Conservation (phyloP, 2,797 vertebrate genomes). For the Cyclopterus lumpus region DNA sequence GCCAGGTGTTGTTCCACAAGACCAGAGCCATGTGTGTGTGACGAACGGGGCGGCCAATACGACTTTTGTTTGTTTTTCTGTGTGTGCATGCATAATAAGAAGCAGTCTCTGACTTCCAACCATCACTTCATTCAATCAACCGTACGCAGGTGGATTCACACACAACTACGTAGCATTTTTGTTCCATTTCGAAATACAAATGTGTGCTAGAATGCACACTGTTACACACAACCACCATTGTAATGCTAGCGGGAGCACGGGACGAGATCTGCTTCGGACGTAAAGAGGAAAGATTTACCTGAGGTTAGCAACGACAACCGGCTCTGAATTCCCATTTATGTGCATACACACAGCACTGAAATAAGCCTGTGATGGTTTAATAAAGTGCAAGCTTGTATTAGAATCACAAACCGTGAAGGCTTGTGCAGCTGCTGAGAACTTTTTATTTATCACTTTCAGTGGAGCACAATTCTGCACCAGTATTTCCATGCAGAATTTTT, state of each 20-base stretch:
- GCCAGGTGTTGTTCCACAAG: conserved; percentile 57
- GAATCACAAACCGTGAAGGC: conserved; percentile 27
- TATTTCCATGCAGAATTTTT: conserved; percentile 14
- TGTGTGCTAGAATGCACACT: not conserved
- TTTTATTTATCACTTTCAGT: conserved; percentile 24
- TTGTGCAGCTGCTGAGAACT: conserved; percentile 5
- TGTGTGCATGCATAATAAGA: conserved; percentile 16
- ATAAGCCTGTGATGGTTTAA: conserved; percentile 48
- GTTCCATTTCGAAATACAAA: not conserved
- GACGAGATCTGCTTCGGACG: conserved; percentile 54
- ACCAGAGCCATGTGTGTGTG: conserved; percentile 47
- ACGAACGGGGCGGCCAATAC: conserved; percentile 20
- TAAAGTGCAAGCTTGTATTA: conserved; percentile 25
- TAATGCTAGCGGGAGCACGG: not conserved
- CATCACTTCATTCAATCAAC: not conserved
- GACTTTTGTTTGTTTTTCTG: conserved; percentile 31
- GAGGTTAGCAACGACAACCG: conserved; percentile 14
- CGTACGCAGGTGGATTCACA: not conserved
- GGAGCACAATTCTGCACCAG: conserved; percentile 21
- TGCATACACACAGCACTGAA: conserved; percentile 26
- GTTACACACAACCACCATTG: not conserved
- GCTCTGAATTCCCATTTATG: conserved; percentile 5
- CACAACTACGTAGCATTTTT: not conserved
- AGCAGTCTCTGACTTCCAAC: conserved; percentile 12
- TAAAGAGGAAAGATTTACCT: conserved; percentile 36